Evolutionary conservation across 2,113 vertebrate genomes (phyloP), one percentile per base, ranked within the genome.

Genomic region (Nanorana parkeri): DNA sequence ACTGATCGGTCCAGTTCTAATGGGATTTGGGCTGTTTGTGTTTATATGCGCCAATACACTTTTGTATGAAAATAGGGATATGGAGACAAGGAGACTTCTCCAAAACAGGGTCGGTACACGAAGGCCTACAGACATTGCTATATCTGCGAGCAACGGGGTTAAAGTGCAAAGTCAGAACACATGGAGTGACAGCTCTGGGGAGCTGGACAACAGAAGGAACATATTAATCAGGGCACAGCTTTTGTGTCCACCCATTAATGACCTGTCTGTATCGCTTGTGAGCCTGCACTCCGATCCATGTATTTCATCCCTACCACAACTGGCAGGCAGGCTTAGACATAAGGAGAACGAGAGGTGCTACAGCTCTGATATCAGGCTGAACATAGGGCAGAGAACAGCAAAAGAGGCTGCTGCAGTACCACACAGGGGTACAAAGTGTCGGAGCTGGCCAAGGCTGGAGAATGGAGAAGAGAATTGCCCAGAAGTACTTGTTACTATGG

Each of bases 41-140:
- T 95, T 99, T 87, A 99, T 99, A 90, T 99, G 98, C 0, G 98
- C 98, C 84, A 99, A 99, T 92, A 98, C 97, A 0, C 95, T 99
- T 74, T 92, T 99, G n/a, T 97, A 98, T 0, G 98, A 99, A 91
- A 98, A 98, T 92, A 91, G 98, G 10, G 98, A 99, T 89, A 87
- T 94, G 85, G 98, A 99, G 90, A 98, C 97, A 1, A 95, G 94
- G 74, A 90, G 88, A 90, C 92, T 98, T 80, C 96, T 96, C 91
- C 94, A 93, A 81, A 96, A 89, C 90, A 63, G 60, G 8, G 28
- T 65, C 3, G 61, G 55, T 20, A 67, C 51, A 17, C 80, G 56
- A 13, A 26, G 29, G 20, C 24, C 54, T 2, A 23, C n/a, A 68
- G 28, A 67, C 24, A 55, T 75, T 28, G 63, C 61, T 41, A 17